Conservation (phyloP, 2,888 invertebrate species). For the Heliconius erato region DNA sequence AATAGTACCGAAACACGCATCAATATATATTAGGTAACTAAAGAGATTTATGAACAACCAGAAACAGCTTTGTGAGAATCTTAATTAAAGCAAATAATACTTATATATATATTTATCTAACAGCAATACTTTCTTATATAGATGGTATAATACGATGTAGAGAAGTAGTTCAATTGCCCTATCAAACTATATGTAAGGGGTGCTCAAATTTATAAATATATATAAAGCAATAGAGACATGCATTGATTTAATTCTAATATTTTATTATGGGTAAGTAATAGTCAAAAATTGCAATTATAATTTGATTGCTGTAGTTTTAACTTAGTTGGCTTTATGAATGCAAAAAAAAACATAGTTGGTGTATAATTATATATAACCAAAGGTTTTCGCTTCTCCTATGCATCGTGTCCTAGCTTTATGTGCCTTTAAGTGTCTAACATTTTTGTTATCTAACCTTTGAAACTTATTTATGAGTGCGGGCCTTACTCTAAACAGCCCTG, state of each 20-base stretch:
- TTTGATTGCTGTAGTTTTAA: not conserved
- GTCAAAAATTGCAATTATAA: not conserved
- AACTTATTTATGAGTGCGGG: not conserved
- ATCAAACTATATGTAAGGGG: constrained; percentile 31
- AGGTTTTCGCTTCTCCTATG: too few relatives aligned
- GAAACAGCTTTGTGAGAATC: constrained; percentile 6
- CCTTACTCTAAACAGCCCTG: not conserved
- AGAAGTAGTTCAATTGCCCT: constrained; percentile 45
- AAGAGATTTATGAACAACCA: not conserved
- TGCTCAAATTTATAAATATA: not conserved
- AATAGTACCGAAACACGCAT: not conserved
- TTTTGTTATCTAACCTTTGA: not conserved
- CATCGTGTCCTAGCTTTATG: not conserved
- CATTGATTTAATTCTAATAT: not conserved
- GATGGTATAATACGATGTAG: constrained; percentile 9
- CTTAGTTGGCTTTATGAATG: too few relatives aligned
- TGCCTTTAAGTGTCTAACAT: not conserved
- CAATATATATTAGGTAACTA: not conserved
- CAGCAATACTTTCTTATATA: constrained; percentile 28
- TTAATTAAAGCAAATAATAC: constrained; percentile 1
- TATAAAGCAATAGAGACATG: not conserved
- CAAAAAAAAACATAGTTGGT: too few relatives aligned
- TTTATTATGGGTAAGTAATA: not conserved
- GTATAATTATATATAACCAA: not conserved
- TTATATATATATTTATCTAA: not conserved